Percentiles rank a stretch among this genome's conserved stretches.
phyloP scores from a whole-genome alignment of 2,797 vertebrate genomes.

The Pseudomugil tenellus region DNA sequence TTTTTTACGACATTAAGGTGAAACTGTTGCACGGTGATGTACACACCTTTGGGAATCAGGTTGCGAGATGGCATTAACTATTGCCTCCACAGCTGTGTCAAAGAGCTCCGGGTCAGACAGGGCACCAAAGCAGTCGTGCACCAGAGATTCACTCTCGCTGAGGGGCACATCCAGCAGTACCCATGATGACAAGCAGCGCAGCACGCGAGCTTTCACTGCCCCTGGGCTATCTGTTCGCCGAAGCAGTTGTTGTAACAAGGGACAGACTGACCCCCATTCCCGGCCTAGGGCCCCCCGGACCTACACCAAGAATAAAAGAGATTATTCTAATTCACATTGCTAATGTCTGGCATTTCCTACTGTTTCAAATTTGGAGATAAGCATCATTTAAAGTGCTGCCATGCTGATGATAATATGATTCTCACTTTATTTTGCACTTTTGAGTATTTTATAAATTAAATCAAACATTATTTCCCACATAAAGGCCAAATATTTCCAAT shows the following conservation, averaged over 20 bases:
- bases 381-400: neutral
- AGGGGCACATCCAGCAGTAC: slow-evolving; percentile 95
- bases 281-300: slow-evolving; percentile 92
- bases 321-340: neutral
- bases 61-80: slow-evolving; percentile 98
- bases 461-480: neutral
- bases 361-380: neutral
- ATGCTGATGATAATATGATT: neutral
- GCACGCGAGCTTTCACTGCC: slow-evolving; percentile 93
- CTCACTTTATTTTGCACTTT: neutral
- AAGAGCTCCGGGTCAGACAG: slow-evolving; percentile 96
- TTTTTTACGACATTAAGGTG: neutral
- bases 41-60: slow-evolving; percentile 96
- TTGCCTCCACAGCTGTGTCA: slow-evolving; percentile 95
- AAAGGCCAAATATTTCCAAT: neutral
- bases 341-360: neutral
- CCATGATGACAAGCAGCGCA: slow-evolving; percentile 99
- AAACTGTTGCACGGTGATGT: neutral
- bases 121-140: slow-evolving; percentile 92
- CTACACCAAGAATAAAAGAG: slow-evolving; percentile 62
- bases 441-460: neutral
- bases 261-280: slow-evolving; percentile 93
- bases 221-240: slow-evolving; percentile 92
- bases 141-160: slow-evolving; percentile 92
- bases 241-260: slow-evolving; percentile 94